Evolutionary conservation across 2,888 invertebrate genomes (phyloP).

Genomic region (Drosophila niveifrons): DNA sequence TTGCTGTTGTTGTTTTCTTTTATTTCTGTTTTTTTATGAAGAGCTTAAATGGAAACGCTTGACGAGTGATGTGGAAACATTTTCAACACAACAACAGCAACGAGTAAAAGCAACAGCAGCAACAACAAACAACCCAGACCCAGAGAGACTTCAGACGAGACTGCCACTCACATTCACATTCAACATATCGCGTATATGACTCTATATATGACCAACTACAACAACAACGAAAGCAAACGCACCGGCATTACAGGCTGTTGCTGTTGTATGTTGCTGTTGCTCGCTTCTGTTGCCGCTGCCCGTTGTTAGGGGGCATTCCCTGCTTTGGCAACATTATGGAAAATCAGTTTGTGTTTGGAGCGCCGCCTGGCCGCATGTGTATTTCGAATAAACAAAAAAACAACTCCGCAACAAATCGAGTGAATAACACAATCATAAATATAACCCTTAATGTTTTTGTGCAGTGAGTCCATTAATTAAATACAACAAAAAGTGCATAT

Average conservation of each 20-base stretch:
- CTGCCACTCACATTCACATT: slow-evolving; percentile 42
- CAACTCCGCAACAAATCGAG: slow-evolving; percentile 21
- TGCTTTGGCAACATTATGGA: slow-evolving; percentile 76
- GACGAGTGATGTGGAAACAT: slow-evolving; percentile 86
- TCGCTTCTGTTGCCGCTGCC: slow-evolving; percentile 54
- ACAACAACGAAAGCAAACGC: slow-evolving; percentile 57
- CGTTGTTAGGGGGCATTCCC: slow-evolving; percentile 81
- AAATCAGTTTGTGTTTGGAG: slow-evolving; percentile 81
- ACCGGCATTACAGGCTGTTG: slow-evolving; percentile 79
- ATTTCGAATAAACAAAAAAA: slow-evolving; percentile 15
- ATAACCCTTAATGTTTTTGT: slow-evolving; percentile 24
- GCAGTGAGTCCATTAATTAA: slow-evolving; percentile 8
- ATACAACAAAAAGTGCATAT: not conserved
- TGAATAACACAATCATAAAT: slow-evolving; percentile 26
- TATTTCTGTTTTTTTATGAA: slow-evolving; percentile 54
- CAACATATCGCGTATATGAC: slow-evolving; percentile 23
- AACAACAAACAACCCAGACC: slow-evolving; percentile 63
- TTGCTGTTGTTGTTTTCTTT: slow-evolving; percentile 50
- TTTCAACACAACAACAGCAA: slow-evolving; percentile 75
- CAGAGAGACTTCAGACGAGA: slow-evolving; percentile 66
- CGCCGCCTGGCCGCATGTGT: slow-evolving; percentile 68
- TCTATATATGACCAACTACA: slow-evolving; percentile 49
- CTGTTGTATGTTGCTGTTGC: slow-evolving; percentile 45
- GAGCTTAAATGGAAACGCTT: slow-evolving; percentile 84
- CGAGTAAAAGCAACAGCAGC: slow-evolving; percentile 46